phyloP scores from a whole-genome alignment of 2,797 vertebrate species.

The Geotrypetes seraphini region DNA sequence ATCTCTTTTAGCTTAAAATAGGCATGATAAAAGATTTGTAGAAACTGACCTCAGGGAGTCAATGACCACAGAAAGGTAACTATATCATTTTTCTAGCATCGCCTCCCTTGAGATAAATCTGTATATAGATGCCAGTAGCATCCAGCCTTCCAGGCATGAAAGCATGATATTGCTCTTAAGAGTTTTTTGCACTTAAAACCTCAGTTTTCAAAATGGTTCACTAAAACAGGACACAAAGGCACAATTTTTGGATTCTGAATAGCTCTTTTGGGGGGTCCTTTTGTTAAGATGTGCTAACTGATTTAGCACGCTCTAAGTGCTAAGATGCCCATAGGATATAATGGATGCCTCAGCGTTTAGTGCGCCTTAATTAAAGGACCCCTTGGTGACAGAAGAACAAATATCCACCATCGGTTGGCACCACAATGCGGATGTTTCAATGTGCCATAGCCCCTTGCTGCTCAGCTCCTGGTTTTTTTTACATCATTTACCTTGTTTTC shows the following conservation, averaged over 20 bases:
- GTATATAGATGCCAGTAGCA: neutral
- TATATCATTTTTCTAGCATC: slow-evolving; percentile 4
- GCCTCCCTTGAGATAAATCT: neutral
- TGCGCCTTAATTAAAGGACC: no score
- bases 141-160: slow-evolving; percentile 19
- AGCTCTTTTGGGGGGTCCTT: no score
- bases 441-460: neutral
- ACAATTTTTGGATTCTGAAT: slow-evolving; percentile 15
- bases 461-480: slow-evolving; percentile 8
- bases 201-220: slow-evolving; percentile 15
- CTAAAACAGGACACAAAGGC: neutral
- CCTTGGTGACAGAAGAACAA: slow-evolving; percentile 8
- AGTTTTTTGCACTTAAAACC: slow-evolving; percentile 15
- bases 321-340: no score
- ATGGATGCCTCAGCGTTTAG: no score
- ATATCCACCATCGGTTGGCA: slow-evolving; percentile 20
- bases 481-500: slow-evolving; percentile 1
- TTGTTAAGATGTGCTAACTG: no score
- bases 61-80: slow-evolving; percentile 6
- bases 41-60: slow-evolving; percentile 12
- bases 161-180: slow-evolving; percentile 29
- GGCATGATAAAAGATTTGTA: neutral
- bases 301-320: no score
- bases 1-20: slow-evolving; percentile 5
- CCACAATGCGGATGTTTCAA: no score